phyloP scores from a whole-genome alignment of 2,888 invertebrate genomes.

The Drosophila subsilvestris region DNA sequence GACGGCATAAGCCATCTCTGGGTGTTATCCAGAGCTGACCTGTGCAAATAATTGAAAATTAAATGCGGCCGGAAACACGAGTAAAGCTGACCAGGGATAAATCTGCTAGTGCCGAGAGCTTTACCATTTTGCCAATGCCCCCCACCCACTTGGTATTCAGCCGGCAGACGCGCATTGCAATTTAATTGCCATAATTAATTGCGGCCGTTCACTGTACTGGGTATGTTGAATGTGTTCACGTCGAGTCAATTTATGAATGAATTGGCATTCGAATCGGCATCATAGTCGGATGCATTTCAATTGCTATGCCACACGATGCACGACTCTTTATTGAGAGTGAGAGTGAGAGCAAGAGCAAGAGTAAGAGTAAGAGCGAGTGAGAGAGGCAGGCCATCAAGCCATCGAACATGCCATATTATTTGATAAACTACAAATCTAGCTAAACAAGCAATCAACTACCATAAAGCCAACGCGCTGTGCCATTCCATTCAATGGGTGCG shows the following conservation, averaged over 20 bases:
- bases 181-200: constrained; percentile 76
- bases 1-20: constrained; percentile 21
- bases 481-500: constrained; percentile 24
- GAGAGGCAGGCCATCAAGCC: constrained; percentile 18
- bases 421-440: constrained; percentile 31
- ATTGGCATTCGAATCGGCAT: constrained; percentile 36
- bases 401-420: constrained; percentile 46
- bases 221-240: constrained; percentile 1
- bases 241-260: constrained; percentile 57
- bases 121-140: neutral
- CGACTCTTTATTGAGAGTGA: constrained; percentile 6
- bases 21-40: constrained; percentile 25
- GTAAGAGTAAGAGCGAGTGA: constrained; percentile 10
- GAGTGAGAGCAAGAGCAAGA: neutral
- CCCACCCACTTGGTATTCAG: constrained; percentile 41
- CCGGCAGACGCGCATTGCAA: constrained; percentile 63
- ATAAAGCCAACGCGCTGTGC: constrained; percentile 22
- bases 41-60: constrained; percentile 48
- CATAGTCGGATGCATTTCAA: constrained; percentile 13
- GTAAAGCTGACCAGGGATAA: constrained; percentile 10
- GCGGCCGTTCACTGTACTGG: constrained; percentile 25
- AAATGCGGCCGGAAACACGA: constrained; percentile 52
- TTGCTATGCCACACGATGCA: constrained; percentile 15
- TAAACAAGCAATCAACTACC: constrained; percentile 44
- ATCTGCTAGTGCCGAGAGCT: neutral